Percentiles rank a stretch among this genome's conserved stretches.
phyloP scores from a whole-genome alignment of 1,140 invertebrate species.

The Listronotus bonariensis region DNA sequence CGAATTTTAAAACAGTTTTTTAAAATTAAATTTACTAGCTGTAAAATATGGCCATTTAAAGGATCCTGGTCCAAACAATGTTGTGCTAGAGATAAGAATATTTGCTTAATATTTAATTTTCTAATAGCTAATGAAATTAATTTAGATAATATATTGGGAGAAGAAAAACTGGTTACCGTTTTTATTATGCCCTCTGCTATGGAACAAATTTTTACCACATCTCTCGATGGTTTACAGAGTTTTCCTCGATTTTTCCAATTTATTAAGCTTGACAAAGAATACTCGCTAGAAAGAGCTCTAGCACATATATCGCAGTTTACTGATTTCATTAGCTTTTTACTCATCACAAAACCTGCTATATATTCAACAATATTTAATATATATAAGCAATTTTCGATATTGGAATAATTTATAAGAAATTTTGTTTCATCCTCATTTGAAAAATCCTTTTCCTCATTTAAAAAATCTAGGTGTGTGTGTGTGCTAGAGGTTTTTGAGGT shows the following conservation, averaged over 20 bases:
- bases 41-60: too few relatives aligned
- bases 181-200: not conserved
- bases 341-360: not conserved
- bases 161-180: not conserved
- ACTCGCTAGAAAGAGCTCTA: too few relatives aligned
- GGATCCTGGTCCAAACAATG: not conserved
- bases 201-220: not conserved
- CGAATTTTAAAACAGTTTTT: not conserved
- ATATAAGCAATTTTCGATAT: not conserved
- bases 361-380: not conserved
- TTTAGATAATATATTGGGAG: too few relatives aligned
- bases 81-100: not conserved
- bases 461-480: too few relatives aligned
- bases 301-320: not conserved
- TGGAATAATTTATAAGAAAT: not conserved
- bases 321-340: not conserved
- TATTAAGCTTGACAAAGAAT: too few relatives aligned
- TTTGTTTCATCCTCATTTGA: not conserved
- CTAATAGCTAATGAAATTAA: too few relatives aligned
- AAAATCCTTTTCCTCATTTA: too few relatives aligned
- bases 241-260: not conserved
- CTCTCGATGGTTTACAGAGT: not conserved
- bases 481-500: too few relatives aligned
- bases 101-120: not conserved
- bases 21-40: not conserved